A percentile compares a stretch with the other conserved stretches of the same genome.
Conservation (phyloP, 2,797 vertebrate genomes). For the Labeo calbasu region DNA sequence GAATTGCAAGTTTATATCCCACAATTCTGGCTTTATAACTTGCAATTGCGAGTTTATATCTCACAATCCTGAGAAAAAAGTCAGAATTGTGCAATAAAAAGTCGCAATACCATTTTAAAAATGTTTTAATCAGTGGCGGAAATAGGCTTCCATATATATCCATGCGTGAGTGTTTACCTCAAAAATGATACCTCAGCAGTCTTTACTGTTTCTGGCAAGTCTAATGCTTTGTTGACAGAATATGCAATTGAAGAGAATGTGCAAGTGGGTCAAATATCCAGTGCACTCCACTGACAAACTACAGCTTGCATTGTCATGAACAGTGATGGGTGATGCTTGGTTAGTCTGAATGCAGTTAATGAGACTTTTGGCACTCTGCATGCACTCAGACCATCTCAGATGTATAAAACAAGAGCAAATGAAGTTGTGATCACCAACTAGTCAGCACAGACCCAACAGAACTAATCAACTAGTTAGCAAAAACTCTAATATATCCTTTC, state of each 20-base stretch:
- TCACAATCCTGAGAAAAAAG: too few relatives aligned
- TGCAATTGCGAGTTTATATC: too few relatives aligned
- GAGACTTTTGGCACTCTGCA: background rate
- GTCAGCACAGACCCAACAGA: background rate
- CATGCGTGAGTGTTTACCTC: background rate
- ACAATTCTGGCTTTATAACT: too few relatives aligned
- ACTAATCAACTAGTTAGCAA: background rate
- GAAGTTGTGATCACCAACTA: background rate
- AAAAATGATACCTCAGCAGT: conserved; percentile 2
- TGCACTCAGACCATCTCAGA: background rate
- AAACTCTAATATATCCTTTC: background rate
- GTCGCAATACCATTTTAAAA: too few relatives aligned
- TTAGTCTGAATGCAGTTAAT: background rate
- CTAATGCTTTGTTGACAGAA: background rate
- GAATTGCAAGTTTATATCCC: too few relatives aligned
- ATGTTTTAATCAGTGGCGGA: too few relatives aligned
- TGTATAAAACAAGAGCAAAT: background rate
- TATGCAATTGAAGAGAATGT: background rate
- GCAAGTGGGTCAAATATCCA: conserved; percentile 1
- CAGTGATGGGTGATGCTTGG: background rate
- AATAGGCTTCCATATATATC: background rate
- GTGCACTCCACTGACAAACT: background rate
- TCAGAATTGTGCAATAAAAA: too few relatives aligned
- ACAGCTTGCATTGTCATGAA: background rate
- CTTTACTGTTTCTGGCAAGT: conserved; percentile 3